These are phyloP conservation scores for Tortricodes alternella DNA, from an alignment of 2,888 invertebrate species.

Conservation along the genomic window DNA sequence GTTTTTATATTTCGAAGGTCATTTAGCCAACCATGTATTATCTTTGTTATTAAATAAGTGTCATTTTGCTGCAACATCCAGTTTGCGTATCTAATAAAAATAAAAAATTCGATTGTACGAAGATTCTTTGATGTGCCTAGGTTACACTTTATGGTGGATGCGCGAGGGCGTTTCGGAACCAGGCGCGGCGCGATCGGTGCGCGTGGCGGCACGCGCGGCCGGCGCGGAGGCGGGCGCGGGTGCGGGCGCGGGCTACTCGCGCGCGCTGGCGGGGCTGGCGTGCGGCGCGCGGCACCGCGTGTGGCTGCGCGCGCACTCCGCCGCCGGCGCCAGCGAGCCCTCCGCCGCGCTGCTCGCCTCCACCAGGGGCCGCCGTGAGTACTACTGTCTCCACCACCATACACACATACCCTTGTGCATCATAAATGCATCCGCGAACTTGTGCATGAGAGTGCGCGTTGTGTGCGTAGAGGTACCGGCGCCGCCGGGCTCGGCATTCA, in stretches of 20 bases:
- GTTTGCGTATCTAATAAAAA: too few species aligned
- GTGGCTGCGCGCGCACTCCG: constrained; percentile 86
- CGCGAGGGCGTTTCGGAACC: constrained; percentile 31
- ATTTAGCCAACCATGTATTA: too few species aligned
- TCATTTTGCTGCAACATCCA: too few species aligned
- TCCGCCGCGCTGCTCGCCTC: constrained; percentile 81
- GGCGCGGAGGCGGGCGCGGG: constrained; percentile 65
- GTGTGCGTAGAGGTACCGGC: constrained; percentile 75
- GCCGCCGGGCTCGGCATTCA: constrained; percentile 85
- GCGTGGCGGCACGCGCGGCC: constrained; percentile 71
- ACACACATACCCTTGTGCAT: too few species aligned
- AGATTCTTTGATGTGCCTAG: too few species aligned
- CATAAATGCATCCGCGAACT: constrained; percentile 3
- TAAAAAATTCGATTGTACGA: too few species aligned
- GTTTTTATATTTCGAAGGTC: too few species aligned
- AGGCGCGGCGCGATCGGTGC: constrained; percentile 50
- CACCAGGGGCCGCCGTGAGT: constrained; percentile 85
- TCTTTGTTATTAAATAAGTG: too few species aligned
- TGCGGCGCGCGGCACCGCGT: constrained; percentile 88
- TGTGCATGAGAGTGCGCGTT: neutral
- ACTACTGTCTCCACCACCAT: too few species aligned
- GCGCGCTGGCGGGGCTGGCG: constrained; percentile 84
- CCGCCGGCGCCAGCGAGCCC: constrained; percentile 85
- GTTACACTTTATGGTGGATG: constrained; percentile 59
- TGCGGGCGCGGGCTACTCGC: constrained; percentile 49